Conservation (phyloP, 2,113 vertebrate genomes). For the Pelecanus crispus region DNA sequence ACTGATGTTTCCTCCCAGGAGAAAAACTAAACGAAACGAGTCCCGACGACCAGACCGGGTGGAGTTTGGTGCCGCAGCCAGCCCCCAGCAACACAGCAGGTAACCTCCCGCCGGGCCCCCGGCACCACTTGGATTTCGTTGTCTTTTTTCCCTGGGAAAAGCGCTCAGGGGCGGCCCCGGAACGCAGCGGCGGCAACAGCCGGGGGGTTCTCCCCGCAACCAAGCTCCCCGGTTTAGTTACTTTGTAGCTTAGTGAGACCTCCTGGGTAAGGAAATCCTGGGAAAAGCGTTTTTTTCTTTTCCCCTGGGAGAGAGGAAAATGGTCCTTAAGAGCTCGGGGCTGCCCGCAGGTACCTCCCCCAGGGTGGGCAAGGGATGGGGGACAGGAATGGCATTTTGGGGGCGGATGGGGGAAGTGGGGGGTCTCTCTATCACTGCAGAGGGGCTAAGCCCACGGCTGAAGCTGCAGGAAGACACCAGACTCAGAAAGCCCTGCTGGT, state of each 20-base stretch:
- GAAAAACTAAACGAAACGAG: background rate
- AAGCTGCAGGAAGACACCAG: background rate
- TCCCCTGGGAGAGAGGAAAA: background rate
- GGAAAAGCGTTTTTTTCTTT: background rate
- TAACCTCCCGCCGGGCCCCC: background rate
- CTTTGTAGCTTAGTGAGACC: background rate
- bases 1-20: background rate
- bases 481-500: background rate
- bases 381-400: background rate
- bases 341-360: background rate
- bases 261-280: background rate
- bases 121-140: background rate
- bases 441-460: background rate
- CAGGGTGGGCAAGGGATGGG: fast-evolving
- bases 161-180: background rate
- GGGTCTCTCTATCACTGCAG: background rate
- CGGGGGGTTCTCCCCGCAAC: background rate
- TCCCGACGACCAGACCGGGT: background rate
- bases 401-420: fast-evolving
- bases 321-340: fast-evolving
- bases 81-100: background rate
- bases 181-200: background rate
- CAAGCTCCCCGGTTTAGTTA: background rate
- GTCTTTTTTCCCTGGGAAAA: background rate
- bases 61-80: background rate